A percentile compares a stretch with the other conserved stretches of the same genome.
Evolutionary conservation across 2,797 vertebrate genomes (phyloP).

Genomic region (Parauchenoglanis ngamensis): DNA sequence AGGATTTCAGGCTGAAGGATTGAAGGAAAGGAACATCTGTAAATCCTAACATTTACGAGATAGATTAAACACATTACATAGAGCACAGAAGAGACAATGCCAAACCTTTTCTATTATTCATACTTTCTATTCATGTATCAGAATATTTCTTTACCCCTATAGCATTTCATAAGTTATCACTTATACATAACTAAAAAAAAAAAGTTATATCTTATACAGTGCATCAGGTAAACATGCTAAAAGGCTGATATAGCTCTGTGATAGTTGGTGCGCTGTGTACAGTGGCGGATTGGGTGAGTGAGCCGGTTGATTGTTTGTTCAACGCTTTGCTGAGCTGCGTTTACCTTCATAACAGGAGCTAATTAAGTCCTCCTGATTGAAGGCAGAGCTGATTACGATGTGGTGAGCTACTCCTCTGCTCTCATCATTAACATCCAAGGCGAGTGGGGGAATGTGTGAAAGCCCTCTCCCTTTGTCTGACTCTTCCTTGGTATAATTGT

Average conservation of each 20-base stretch:
- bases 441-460: slow-evolving; percentile 84
- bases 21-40: slow-evolving; percentile 62
- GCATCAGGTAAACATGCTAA: slow-evolving; percentile 23
- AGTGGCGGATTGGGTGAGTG: slow-evolving; percentile 37
- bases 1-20: slow-evolving; percentile 71
- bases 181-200: slow-evolving; percentile 3
- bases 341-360: slow-evolving; percentile 82
- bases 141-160: slow-evolving; percentile 10
- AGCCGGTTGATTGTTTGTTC: slow-evolving; percentile 63
- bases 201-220: slow-evolving; percentile 18
- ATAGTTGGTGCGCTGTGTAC: slow-evolving; percentile 40
- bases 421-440: slow-evolving; percentile 83
- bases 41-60: slow-evolving; percentile 66
- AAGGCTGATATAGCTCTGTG: slow-evolving; percentile 4
- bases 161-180: not conserved
- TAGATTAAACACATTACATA: slow-evolving; percentile 48
- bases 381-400: slow-evolving; percentile 87
- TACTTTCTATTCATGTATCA: slow-evolving; percentile 19
- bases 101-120: slow-evolving; percentile 41
- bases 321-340: slow-evolving; percentile 62
- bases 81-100: slow-evolving; percentile 22
- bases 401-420: slow-evolving; percentile 68
- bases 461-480: slow-evolving; percentile 86
- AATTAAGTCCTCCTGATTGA: slow-evolving; percentile 90
- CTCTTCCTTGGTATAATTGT: slow-evolving; percentile 87